These are phyloP conservation scores for Phrynocephalus guinanensis DNA, from an alignment of 2,797 vertebrate genomes.

Conservation along the genomic window DNA sequence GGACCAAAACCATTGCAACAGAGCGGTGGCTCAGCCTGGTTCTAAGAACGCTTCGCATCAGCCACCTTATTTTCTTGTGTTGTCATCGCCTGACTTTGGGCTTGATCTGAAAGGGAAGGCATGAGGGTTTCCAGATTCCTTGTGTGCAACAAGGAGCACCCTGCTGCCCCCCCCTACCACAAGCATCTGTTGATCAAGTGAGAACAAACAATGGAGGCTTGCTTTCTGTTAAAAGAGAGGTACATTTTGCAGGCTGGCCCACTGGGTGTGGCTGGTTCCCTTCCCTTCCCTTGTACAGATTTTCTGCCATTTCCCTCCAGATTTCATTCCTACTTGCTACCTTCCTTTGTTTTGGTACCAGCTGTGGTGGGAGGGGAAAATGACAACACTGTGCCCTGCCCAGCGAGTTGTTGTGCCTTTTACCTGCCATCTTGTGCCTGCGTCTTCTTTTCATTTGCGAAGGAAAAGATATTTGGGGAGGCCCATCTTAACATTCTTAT, in stretches of 20 bases:
- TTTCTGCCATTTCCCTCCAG: conserved; percentile 85
- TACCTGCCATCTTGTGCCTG: conserved; percentile 40
- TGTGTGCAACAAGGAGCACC: not conserved
- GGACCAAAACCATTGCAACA: conserved; percentile 74
- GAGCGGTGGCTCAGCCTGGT: conserved; percentile 22
- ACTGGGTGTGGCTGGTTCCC: conserved; percentile 81
- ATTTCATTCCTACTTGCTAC: conserved; percentile 68
- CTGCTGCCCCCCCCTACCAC: not conserved
- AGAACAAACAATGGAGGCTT: conserved; percentile 48
- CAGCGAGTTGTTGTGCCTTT: conserved; percentile 33
- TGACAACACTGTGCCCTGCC: conserved; percentile 29
- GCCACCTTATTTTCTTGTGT: conserved; percentile 16
- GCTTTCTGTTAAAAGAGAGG: conserved; percentile 46
- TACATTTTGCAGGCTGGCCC: conserved; percentile 64
- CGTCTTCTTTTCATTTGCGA: conserved; percentile 46
- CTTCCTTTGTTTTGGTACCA: conserved; percentile 74
- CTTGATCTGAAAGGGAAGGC: conserved; percentile 28
- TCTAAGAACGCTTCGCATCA: not conserved
- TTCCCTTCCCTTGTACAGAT: conserved; percentile 68
- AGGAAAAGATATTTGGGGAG: conserved; percentile 44
- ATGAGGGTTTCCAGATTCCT: not conserved
- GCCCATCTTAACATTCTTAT: conserved; percentile 1
- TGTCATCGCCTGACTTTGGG: conserved; percentile 12
- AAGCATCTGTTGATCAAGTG: conserved; percentile 33
- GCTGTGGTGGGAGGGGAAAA: conserved; percentile 48